Evolutionary conservation across 1,140 invertebrate species (phyloP).

Genomic region (Zaprionus africanus): DNA sequence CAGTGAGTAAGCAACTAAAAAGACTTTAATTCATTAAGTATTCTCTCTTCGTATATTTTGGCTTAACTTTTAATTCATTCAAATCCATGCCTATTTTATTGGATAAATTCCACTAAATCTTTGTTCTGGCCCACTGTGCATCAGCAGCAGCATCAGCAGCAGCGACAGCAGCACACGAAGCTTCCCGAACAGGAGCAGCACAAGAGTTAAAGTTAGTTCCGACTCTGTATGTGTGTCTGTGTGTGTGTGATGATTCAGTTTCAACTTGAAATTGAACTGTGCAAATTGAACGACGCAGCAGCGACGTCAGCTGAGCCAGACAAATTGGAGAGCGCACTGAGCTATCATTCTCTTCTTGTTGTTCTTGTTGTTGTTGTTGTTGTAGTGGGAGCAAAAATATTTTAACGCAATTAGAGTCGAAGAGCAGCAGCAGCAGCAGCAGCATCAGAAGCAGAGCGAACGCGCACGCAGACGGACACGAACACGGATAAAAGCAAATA

Average conservation of each 20-base stretch:
- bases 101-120: too few relatives aligned
- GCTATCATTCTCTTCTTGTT: slow-evolving; percentile 30
- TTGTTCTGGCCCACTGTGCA: too few relatives aligned
- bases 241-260: slow-evolving; percentile 43
- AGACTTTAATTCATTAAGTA: too few relatives aligned
- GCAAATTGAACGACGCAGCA: slow-evolving; percentile 65
- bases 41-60: too few relatives aligned
- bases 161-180: slow-evolving; percentile 39
- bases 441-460: slow-evolving; percentile 73
- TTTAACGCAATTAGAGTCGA: slow-evolving; percentile 79
- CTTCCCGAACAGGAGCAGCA: slow-evolving; percentile 23
- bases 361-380: slow-evolving; percentile 47
- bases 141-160: not conserved
- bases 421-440: slow-evolving; percentile 37
- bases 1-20: too few relatives aligned
- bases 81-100: too few relatives aligned
- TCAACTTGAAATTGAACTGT: slow-evolving; percentile 80
- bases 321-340: slow-evolving; percentile 73
- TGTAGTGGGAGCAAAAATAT: slow-evolving; percentile 78
- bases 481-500: slow-evolving; percentile 67
- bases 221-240: slow-evolving; percentile 18
- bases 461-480: slow-evolving; percentile 78
- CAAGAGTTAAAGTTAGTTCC: slow-evolving; percentile 55
- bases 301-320: slow-evolving; percentile 41
- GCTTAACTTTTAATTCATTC: too few relatives aligned